Percentiles rank a stretch among this genome's conserved stretches.
Conservation (phyloP, 2,888 invertebrate genomes). For the Epicampocera succincta region DNA sequence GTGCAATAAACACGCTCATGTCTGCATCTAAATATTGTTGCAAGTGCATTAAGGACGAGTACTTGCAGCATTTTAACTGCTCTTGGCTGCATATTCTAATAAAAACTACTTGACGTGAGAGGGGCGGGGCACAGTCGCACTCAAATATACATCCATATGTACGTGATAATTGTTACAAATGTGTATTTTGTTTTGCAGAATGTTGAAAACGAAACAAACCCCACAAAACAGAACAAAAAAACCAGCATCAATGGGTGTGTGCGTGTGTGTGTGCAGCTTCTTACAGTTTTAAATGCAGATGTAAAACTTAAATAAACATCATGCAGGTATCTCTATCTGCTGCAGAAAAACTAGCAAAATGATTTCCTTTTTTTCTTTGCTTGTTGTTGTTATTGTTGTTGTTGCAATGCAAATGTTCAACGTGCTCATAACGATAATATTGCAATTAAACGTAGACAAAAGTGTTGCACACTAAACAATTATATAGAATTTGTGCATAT, state of each 20-base stretch:
- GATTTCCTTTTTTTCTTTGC: too few species aligned
- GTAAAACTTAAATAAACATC: constrained; percentile 36
- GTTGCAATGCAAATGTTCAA: constrained; percentile 6
- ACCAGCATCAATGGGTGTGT: constrained; percentile 16
- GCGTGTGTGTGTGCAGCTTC: not conserved
- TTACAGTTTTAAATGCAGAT: not conserved
- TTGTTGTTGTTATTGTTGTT: too few species aligned
- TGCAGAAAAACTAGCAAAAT: not conserved
- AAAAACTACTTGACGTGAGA: constrained; percentile 30
- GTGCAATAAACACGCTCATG: not conserved
- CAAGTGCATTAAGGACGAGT: not conserved
- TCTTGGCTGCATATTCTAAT: constrained; percentile 25
- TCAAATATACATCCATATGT: constrained; percentile 24
- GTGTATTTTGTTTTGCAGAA: constrained; percentile 17
- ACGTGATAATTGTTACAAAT: constrained; percentile 62
- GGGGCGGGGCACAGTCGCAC: too few species aligned
- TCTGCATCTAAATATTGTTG: not conserved
- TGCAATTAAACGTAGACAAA: constrained; percentile 26
- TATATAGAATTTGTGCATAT: not conserved
- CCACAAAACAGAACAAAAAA: not conserved
- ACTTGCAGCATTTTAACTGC: not conserved
- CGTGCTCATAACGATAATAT: constrained; percentile 37
- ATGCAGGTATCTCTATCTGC: too few species aligned
- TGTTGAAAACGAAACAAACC: not conserved
- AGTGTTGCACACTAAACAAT: constrained; percentile 17